phyloP scores from a whole-genome alignment of 2,113 vertebrate species.

The Uropsilus gracilis region DNA sequence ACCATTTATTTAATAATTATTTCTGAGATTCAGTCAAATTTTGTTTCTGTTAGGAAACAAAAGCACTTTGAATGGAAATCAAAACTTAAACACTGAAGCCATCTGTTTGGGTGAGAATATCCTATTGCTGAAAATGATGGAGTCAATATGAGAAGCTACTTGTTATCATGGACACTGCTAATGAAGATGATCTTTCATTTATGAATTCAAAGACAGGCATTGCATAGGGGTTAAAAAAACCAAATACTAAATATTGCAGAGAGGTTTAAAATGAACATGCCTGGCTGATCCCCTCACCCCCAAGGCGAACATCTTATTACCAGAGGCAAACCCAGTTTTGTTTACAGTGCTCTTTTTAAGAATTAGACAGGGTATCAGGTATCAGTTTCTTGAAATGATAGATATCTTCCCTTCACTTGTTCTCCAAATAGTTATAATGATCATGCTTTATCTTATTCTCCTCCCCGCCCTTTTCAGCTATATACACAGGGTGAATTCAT shows the following conservation, averaged over 20 bases:
- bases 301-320: background rate
- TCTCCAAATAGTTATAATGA: background rate
- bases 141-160: background rate
- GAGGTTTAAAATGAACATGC: conserved; percentile 8
- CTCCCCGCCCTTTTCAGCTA: background rate
- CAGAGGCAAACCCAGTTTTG: background rate
- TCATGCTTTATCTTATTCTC: background rate
- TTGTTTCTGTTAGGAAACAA: background rate
- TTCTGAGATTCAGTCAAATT: background rate
- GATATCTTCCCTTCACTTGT: background rate
- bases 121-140: background rate
- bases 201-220: background rate
- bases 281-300: background rate
- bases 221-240: background rate
- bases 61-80: conserved; percentile 41
- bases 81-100: background rate
- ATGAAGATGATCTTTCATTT: conserved; percentile 12
- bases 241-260: background rate
- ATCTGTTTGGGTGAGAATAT: background rate
- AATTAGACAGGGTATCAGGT: background rate
- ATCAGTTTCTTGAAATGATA: background rate
- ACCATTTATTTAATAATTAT: background rate
- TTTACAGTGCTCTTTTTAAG: background rate
- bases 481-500: conserved; percentile 26
- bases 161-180: background rate